These are phyloP conservation scores for Pelochelys cantorii DNA, from an alignment of 2,797 vertebrate genomes.

Conservation along the genomic window DNA sequence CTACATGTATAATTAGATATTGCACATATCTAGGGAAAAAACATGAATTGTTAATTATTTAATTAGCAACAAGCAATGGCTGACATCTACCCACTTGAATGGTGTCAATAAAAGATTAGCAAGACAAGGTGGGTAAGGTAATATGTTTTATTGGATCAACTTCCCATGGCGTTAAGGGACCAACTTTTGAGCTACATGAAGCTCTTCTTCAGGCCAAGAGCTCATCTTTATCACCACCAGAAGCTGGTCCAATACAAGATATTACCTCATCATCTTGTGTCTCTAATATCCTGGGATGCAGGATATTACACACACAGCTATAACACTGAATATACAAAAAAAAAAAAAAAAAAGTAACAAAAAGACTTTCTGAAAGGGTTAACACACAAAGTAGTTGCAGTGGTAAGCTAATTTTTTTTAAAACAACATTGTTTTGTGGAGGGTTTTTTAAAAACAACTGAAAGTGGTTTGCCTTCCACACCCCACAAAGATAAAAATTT, in stretches of 20 bases:
- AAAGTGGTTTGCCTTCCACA: conserved; percentile 47
- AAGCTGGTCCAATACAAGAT: not conserved
- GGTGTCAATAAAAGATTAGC: conserved; percentile 8
- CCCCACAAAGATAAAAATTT: conserved; percentile 52
- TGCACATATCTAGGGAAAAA: conserved; percentile 20
- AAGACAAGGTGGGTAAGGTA: not conserved
- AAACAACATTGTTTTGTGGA: conserved; percentile 5
- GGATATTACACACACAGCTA: not conserved
- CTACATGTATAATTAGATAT: conserved; percentile 20
- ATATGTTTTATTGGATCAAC: not conserved
- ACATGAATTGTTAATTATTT: conserved; percentile 55
- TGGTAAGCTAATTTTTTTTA: not conserved
- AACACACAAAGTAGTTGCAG: not conserved
- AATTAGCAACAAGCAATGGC: conserved; percentile 30
- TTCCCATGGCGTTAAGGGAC: not conserved
- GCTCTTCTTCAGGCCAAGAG: not conserved
- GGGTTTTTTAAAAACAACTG: conserved; percentile 1
- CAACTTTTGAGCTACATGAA: not conserved
- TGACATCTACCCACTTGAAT: conserved; percentile 43
- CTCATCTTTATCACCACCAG: not conserved
- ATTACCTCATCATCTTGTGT: not conserved
- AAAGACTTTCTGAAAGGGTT: conserved; percentile 22
- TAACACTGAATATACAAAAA: not conserved
- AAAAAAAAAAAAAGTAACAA: conserved; percentile 1
- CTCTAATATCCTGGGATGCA: not conserved